A percentile compares a stretch with the other conserved stretches of the same genome.
Evolutionary conservation across 2,888 invertebrate genomes (phyloP).

Genomic region (Parascotia fuliginaria): DNA sequence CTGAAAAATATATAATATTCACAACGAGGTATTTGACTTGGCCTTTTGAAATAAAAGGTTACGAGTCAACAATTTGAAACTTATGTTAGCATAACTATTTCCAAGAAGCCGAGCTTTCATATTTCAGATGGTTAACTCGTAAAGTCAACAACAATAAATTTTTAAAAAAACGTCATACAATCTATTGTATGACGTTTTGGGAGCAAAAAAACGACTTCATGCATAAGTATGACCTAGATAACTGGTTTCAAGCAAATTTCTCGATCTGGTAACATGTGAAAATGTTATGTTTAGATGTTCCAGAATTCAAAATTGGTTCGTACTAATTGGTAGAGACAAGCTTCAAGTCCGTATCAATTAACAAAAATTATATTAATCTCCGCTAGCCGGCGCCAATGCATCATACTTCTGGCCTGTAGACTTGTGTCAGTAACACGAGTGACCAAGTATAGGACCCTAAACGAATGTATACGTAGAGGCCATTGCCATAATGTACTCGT

Average conservation of each 20-base stretch:
- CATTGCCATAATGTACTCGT: conserved; percentile 22
- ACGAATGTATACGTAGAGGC: conserved; percentile 19
- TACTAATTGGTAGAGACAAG: conserved; percentile 66
- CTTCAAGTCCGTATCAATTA: conserved; percentile 73
- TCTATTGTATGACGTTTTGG: too few relatives aligned
- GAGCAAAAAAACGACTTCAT: not conserved
- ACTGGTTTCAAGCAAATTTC: conserved; percentile 36
- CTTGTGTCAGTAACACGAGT: conserved; percentile 22
- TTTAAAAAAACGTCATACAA: too few relatives aligned
- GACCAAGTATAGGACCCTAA: conserved; percentile 12
- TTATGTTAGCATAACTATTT: conserved; percentile 1
- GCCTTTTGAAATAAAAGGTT: conserved; percentile 3
- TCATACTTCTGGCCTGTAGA: conserved; percentile 19
- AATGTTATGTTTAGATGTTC: conserved; percentile 69
- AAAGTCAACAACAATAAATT: too few relatives aligned
- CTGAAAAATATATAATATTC: not conserved
- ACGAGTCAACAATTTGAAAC: not conserved
- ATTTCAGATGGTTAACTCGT: not conserved
- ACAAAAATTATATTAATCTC: conserved; percentile 77
- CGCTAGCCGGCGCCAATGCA: conserved; percentile 67
- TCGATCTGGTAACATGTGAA: conserved; percentile 45
- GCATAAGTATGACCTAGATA: conserved; percentile 27
- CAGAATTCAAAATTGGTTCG: conserved; percentile 67
- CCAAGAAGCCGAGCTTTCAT: not conserved
- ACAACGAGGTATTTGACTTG: not conserved